Percentiles rank a stretch among this genome's conserved stretches.
These are phyloP conservation scores for Cyclophora punctaria DNA, from an alignment of 2,888 invertebrate genomes.

Conservation along the genomic window DNA sequence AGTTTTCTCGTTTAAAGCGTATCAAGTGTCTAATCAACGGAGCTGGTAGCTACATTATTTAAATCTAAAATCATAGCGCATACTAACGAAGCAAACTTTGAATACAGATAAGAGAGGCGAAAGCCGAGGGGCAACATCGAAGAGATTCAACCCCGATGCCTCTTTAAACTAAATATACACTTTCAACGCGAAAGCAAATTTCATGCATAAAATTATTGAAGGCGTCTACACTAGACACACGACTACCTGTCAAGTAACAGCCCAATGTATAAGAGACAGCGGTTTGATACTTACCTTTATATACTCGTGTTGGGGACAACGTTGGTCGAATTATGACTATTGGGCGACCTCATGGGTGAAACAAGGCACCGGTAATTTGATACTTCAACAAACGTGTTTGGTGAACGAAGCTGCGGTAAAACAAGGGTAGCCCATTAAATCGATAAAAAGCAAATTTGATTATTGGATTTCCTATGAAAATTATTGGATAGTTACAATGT, in stretches of 20 bases:
- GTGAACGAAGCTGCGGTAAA: no score
- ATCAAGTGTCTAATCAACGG: no score
- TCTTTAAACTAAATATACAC: constrained; percentile 54
- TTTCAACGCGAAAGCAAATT: constrained; percentile 46
- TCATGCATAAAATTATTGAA: constrained; percentile 70
- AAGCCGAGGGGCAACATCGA: constrained; percentile 21
- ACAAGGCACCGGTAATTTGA: no score
- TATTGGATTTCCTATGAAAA: no score
- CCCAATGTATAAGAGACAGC: constrained; percentile 20
- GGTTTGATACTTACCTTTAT: constrained; percentile 2
- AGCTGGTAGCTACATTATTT: background rate
- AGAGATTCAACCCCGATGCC: constrained; percentile 28
- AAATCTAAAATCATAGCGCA: constrained; percentile 9
- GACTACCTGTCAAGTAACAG: constrained; percentile 44
- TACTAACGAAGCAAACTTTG: constrained; percentile 15
- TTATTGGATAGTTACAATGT: no score
- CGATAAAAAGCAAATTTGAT: no score
- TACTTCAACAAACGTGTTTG: no score
- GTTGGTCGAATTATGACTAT: no score
- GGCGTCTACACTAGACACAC: constrained; percentile 45
- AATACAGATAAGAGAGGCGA: constrained; percentile 22
- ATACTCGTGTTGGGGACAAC: no score
- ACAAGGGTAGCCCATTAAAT: no score
- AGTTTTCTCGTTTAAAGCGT: no score
- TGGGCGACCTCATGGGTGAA: no score